Base-by-base conservation (phyloP, 2,888 invertebrate species). In the Phyto melanocephala region DNA sequence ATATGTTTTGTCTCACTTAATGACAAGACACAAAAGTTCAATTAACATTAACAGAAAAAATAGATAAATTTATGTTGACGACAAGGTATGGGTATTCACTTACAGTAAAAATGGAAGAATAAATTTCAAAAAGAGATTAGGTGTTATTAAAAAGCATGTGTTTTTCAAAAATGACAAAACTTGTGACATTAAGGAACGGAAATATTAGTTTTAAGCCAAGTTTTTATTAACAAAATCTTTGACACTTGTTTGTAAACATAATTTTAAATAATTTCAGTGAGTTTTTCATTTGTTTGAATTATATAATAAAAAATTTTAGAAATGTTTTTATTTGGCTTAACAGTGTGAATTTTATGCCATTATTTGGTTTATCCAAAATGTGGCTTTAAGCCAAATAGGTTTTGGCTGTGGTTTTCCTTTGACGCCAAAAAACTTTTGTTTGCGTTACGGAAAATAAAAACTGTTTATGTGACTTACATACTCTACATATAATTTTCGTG, bases 331-430 rank as follows among this genome's bases (percentile, higher is more conserved):
- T 47, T 54, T 45, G 42, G 47, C 52, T 74, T 35, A 65, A n/a
- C 45, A 28, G 1, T n/a, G 11, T 24, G 17, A 50, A 10, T 10
- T 17, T 52, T 24, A 54, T 68, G 13, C 24, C 24, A 37, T 2
- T 52, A 24, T 47, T 2, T 75, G 22, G n/a, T 75, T 67, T 40
- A n/a, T 17, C 24, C 37, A 24, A 54, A 70, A 54, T 6, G 68
- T 80, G 79, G 79, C 79, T 60, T 74, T 20, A 24, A 67, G 79
- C 79, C 79, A 80, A 80, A 80, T 80, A 67, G 72, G 79, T 80
- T 74, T 80, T 80, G 79, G 79, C 72, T 80, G 11, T 52, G 42
- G 52, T 67, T 74, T 62, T 60, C 15, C 24, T 50, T 45, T 67
- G 79, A 74, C 72, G 72, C 79, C 79, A 74, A 68, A 42, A 62